Base-by-base conservation (phyloP, 1,140 invertebrate genomes). In the Ditylenchus dipsaci region DNA sequence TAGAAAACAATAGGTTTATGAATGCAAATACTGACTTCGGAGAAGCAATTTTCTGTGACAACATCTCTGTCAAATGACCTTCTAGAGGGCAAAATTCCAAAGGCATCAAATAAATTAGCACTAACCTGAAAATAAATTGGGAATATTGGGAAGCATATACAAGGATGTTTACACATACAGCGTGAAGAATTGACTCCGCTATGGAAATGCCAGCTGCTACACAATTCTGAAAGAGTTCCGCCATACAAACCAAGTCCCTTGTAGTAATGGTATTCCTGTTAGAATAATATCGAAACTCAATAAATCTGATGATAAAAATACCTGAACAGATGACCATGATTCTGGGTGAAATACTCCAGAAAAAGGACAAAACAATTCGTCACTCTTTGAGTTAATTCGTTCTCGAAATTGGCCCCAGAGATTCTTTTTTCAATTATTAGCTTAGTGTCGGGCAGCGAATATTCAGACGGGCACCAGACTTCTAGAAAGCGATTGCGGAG, bases 401-500 rank as follows among this genome's bases (percentile, higher is more conserved):
- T 17, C 26, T 15, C 17, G 29, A 33, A 8, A n/a, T 21, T 43
- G 23, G 9, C 17, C 26, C 11, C 29, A 38, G 27, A 13, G 47
- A 73, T 59, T n/a, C 68, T 58, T 21, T 45, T 62, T 13, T 33
- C 27, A 47, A 78, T 88, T 69, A 95, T 88, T 58, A 93, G 91
- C 11, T 83, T 77, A 1, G 89, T 83, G 21, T 96, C 85, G 84
- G 97, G 93, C 58, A 85, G 83, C 27, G 88, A 84, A 13, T 85
- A 86, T 30, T 89, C 88, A 70, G 86, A 87, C 30, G 91, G 90
- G 78, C 95, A 97, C 96, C 96, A 99, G 79, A 99, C 94, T 86
- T 99, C 96, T 0, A 95, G 98, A 76, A 99, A 95, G 63, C 96
- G 88, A 86, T 99, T 99, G 64, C 95, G 87, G 1, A 99, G 84